These are phyloP conservation scores for Drosophila prolongata DNA, from an alignment of 2,888 invertebrate genomes.

Conservation along the genomic window DNA sequence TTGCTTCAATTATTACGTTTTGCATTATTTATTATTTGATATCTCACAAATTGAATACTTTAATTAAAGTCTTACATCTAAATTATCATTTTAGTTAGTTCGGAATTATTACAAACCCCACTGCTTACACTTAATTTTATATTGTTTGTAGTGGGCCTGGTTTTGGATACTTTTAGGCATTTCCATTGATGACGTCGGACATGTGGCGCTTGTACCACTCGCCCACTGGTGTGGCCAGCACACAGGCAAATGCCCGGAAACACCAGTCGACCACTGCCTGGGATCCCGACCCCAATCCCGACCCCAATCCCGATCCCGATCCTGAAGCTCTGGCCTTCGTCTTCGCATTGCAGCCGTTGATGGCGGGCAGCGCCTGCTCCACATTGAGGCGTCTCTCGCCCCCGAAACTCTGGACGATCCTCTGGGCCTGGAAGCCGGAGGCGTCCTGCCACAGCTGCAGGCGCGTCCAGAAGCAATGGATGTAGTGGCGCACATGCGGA, in stretches of 20 bases:
- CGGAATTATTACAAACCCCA: too few relatives aligned
- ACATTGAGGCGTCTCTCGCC: constrained; percentile 5
- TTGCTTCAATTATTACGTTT: too few relatives aligned
- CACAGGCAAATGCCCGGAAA: constrained; percentile 22
- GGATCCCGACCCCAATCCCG: background rate
- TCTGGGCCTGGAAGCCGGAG: constrained; percentile 1
- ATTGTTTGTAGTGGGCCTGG: too few relatives aligned
- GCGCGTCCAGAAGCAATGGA: constrained; percentile 4
- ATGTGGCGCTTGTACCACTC: constrained; percentile 49
- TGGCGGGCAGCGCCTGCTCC: constrained; percentile 6
- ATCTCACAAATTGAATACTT: too few relatives aligned
- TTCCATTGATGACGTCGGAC: constrained; percentile 12
- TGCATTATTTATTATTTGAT: too few relatives aligned
- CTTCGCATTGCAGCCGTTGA: constrained; percentile 3
- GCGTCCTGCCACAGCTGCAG: constrained; percentile 3
- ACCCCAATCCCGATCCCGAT: background rate
- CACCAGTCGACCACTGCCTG: constrained; percentile 2
- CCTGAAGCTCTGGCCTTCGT: background rate
- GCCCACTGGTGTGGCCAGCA: constrained; percentile 44
- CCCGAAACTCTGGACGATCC: background rate
- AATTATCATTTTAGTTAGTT: too few relatives aligned
- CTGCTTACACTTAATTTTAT: too few relatives aligned
- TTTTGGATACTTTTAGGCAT: background rate
- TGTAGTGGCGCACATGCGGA: background rate
- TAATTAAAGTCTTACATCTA: too few relatives aligned